Percentiles rank a stretch among this genome's conserved stretches.
phyloP scores from a whole-genome alignment of 2,113 vertebrate genomes.

The Brachirus orientalis region DNA sequence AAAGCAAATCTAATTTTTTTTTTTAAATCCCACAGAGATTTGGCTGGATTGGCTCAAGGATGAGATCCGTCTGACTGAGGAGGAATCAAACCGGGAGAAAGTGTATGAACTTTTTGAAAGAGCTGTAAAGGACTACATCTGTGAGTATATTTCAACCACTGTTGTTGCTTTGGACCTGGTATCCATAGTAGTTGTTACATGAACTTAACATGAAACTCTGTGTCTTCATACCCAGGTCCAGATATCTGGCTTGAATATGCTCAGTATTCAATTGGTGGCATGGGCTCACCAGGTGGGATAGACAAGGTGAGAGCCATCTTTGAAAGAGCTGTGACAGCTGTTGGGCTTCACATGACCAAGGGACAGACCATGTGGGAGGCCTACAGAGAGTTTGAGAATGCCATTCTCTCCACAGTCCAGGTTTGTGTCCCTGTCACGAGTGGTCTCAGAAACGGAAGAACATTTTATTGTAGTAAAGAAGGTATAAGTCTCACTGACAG shows the following conservation, averaged over 20 bases:
- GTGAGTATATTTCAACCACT: conserved; percentile 80
- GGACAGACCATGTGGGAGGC: conserved; percentile 94
- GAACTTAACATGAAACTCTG: background rate
- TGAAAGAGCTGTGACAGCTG: conserved; percentile 90
- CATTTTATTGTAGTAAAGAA: no score
- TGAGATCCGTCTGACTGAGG: conserved; percentile 89
- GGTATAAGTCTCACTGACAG: no score
- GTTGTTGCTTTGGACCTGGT: background rate
- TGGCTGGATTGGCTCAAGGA: conserved; percentile 98
- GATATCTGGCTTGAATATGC: conserved; percentile 98
- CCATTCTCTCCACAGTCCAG: conserved; percentile 91
- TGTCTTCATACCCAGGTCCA: conserved; percentile 83
- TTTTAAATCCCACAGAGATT: conserved; percentile 83
- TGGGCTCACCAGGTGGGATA: conserved; percentile 91
- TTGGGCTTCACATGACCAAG: conserved; percentile 94
- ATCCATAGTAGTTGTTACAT: background rate
- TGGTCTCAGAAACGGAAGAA: background rate
- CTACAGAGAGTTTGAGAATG: conserved; percentile 95
- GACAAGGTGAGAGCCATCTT: conserved; percentile 90
- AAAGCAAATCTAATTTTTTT: conserved; percentile 8
- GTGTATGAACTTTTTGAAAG: conserved; percentile 94
- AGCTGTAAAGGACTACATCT: conserved; percentile 94
- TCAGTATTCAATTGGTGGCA: conserved; percentile 96
- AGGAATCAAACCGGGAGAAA: conserved; percentile 86
- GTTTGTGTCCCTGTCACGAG: conserved; percentile 72